Conservation (phyloP, 2,113 vertebrate genomes). For the Ardeotis arabs region DNA sequence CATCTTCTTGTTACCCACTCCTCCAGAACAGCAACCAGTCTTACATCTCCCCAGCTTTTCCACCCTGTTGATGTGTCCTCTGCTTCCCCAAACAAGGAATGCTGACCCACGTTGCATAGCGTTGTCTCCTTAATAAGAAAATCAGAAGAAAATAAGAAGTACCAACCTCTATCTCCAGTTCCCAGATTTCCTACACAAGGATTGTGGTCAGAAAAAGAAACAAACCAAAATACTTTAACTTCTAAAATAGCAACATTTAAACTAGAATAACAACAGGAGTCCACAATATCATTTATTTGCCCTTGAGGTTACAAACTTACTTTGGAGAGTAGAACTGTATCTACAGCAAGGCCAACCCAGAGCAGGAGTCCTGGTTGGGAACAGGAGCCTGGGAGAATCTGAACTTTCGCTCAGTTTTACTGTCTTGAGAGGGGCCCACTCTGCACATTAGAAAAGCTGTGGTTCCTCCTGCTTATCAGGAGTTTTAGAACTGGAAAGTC, state of each 20-base stretch:
- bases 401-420: neutral
- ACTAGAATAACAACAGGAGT: neutral
- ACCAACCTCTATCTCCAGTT: neutral
- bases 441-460: neutral
- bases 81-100: neutral
- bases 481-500: neutral
- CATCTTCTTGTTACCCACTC: neutral
- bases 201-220: neutral
- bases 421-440: neutral
- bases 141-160: neutral
- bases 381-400: neutral
- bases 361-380: neutral
- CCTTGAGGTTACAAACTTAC: neutral
- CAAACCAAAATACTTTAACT: neutral
- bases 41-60: neutral
- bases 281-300: neutral
- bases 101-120: accelerated
- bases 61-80: neutral
- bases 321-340: neutral
- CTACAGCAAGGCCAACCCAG: neutral
- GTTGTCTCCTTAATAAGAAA: neutral
- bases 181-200: neutral
- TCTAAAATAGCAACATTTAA: neutral
- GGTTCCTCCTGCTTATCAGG: neutral
- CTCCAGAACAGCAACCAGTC: neutral